These are phyloP conservation scores for Phymatocera aterrima DNA, from an alignment of 2,888 invertebrate genomes.

Conservation along the genomic window DNA sequence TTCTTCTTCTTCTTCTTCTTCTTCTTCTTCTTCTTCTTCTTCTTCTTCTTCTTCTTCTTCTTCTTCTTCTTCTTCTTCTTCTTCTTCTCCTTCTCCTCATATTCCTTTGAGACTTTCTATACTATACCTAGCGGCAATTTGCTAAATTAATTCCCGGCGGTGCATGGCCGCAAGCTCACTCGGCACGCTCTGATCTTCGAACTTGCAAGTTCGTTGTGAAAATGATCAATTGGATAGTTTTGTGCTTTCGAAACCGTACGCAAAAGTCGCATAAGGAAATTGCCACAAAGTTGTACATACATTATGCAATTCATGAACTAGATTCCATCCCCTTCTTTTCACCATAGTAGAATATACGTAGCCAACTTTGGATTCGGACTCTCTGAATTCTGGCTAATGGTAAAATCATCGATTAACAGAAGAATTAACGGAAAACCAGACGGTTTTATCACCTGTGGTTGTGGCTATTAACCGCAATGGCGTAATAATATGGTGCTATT, in stretches of 20 bases:
- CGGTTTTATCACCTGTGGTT: not conserved
- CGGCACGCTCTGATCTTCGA: slow-evolving; percentile 8
- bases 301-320: not conserved
- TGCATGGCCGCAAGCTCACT: not conserved
- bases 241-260: not conserved
- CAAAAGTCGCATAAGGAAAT: not conserved
- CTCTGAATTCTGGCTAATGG: too few relatives aligned
- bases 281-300: not conserved
- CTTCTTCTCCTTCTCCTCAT: not conserved
- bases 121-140: slow-evolving; percentile 8
- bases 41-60: too few relatives aligned
- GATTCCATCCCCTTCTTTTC: not conserved
- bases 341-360: too few relatives aligned
- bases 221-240: not conserved
- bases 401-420: too few relatives aligned
- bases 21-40: too few relatives aligned
- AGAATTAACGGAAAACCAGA: not conserved
- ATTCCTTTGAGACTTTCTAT: slow-evolving; percentile 24
- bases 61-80: too few relatives aligned
- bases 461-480: not conserved
- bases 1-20: too few relatives aligned
- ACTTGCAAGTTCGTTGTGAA: slow-evolving; percentile 27
- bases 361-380: too few relatives aligned
- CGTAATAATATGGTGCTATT: too few relatives aligned
- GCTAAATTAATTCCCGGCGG: slow-evolving; percentile 22